Percentiles rank a stretch among this genome's conserved stretches.
phyloP scores from a whole-genome alignment of 2,797 vertebrate species.

The Dendrocincla fuliginosa region DNA sequence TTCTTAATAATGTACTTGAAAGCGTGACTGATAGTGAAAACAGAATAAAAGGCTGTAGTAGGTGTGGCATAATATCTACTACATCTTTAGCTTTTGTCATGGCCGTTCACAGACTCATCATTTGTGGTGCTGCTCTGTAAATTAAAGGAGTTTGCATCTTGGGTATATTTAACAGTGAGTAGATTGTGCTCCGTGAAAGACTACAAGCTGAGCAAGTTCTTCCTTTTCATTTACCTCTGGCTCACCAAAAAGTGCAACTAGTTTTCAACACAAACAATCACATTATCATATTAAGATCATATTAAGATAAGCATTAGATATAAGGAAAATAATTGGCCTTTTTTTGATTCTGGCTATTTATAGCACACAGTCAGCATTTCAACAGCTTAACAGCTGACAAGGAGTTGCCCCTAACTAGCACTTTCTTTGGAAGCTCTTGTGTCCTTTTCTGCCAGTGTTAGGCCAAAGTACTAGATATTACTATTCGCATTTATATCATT shows the following conservation, averaged over 20 bases:
- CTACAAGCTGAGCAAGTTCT: not conserved
- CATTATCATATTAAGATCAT: not conserved
- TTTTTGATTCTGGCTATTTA: not conserved
- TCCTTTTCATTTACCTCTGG: not conserved
- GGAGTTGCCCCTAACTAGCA: not conserved
- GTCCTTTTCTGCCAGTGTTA: not conserved
- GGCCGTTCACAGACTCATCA: not conserved
- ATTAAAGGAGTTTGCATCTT: not conserved
- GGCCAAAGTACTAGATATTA: not conserved
- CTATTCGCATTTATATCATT: not conserved
- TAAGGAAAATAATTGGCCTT: not conserved
- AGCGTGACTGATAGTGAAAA: not conserved
- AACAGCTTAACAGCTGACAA: not conserved
- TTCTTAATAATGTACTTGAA: not conserved
- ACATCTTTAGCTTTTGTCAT: not conserved
- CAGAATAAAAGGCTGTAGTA: not conserved
- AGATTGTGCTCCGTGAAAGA: not conserved
- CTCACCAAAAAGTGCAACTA: not conserved
- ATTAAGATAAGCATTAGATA: not conserved
- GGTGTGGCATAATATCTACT: not conserved
- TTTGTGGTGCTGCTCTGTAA: not conserved
- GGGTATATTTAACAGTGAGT: not conserved
- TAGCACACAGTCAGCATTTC: not conserved
- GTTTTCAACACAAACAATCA: not conserved
- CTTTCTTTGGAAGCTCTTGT: not conserved